Percentiles rank a stretch among this genome's conserved stretches.
phyloP scores from a whole-genome alignment of 2,797 vertebrate species.

The Protosalanx chinensis region DNA sequence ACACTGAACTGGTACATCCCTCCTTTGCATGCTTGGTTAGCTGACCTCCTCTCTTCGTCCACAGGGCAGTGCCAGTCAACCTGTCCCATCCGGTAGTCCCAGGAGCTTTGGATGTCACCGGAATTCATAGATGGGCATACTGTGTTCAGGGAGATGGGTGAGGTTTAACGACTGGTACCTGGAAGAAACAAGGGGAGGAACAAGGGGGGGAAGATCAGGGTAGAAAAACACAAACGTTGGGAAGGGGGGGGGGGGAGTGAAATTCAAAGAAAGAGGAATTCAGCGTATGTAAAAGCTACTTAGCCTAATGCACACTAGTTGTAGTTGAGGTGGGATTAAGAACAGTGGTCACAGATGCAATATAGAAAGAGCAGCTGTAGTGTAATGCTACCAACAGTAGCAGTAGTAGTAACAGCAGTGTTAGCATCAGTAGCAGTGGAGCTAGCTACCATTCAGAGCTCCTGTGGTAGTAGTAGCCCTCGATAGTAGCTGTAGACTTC shows the following conservation, averaged over 20 bases:
- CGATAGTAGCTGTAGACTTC: slow-evolving; percentile 96
- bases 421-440: background rate
- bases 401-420: background rate
- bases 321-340: background rate
- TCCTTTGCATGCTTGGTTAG: slow-evolving; percentile 33
- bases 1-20: slow-evolving; percentile 37
- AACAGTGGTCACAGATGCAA: background rate
- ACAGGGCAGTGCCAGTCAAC: slow-evolving; percentile 35
- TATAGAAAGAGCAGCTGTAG: background rate
- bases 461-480: slow-evolving; percentile 96
- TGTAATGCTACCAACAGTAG: background rate
- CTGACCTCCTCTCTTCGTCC: slow-evolving; percentile 23
- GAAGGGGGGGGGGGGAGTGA: no score
- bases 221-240: background rate
- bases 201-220: background rate
- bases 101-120: slow-evolving; percentile 79
- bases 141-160: slow-evolving; percentile 90
- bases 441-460: slow-evolving; percentile 57
- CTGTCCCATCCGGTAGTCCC: slow-evolving; percentile 36
- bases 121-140: slow-evolving; percentile 94
- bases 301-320: background rate
- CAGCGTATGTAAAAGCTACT: background rate
- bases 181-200: slow-evolving; percentile 21
- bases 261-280: background rate
- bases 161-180: slow-evolving; percentile 99